Evolutionary conservation across 1,140 invertebrate genomes (phyloP).

Genomic region (Belonocnema kinseyi): DNA sequence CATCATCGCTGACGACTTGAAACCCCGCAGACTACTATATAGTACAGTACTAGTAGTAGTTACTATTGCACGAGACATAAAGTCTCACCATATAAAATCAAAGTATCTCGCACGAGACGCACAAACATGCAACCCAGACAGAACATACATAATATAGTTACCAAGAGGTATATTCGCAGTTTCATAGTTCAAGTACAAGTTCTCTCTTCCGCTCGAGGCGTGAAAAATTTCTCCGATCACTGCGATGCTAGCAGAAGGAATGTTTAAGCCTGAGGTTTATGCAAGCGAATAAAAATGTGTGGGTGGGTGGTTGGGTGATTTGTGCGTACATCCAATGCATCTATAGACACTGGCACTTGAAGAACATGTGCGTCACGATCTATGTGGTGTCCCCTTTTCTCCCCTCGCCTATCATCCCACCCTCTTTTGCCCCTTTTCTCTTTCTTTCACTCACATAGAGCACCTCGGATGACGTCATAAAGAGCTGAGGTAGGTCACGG

Average conservation of each 20-base stretch:
- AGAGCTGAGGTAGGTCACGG: conserved; percentile 31
- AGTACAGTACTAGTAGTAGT: too few relatives aligned
- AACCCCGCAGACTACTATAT: not conserved
- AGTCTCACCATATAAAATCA: conserved; percentile 25
- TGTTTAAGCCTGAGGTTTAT: not conserved
- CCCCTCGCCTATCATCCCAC: conserved; percentile 18
- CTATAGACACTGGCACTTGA: not conserved
- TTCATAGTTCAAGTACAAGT: not conserved
- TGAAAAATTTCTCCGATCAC: not conserved
- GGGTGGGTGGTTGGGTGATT: conserved; percentile 17
- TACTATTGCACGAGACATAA: not conserved
- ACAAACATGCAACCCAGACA: too few relatives aligned
- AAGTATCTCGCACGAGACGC: conserved; percentile 5
- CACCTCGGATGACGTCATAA: conserved; percentile 24
- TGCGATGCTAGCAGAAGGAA: not conserved
- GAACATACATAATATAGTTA: not conserved
- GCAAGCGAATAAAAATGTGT: not conserved
- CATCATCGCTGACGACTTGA: conserved; percentile 6
- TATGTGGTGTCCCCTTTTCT: not conserved
- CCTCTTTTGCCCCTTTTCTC: conserved; percentile 13
- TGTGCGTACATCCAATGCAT: not conserved
- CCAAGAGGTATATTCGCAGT: not conserved
- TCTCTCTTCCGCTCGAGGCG: not conserved
- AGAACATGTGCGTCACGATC: conserved; percentile 17
- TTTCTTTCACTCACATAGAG: conserved; percentile 22